Evolutionary conservation across 1,140 invertebrate species (phyloP).

Genomic region (Drosophila leontia): DNA sequence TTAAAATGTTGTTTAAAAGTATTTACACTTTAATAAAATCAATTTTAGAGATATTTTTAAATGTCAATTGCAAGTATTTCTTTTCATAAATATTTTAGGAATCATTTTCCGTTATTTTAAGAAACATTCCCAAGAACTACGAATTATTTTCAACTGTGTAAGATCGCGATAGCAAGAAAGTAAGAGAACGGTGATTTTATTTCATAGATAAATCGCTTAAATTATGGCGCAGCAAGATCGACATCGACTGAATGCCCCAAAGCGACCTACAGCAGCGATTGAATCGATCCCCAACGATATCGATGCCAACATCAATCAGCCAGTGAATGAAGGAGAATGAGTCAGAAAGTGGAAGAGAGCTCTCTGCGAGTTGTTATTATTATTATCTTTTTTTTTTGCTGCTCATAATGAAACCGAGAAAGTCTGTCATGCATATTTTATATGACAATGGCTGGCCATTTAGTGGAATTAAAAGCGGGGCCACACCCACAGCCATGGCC

Average conservation of each 20-base stretch:
- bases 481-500: constrained; percentile 25
- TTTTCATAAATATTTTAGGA: no score
- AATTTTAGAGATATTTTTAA: no score
- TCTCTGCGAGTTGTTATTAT: constrained; percentile 12
- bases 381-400: background rate
- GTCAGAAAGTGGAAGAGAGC: constrained; percentile 14
- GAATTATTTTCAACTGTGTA: background rate
- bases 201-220: constrained; percentile 84
- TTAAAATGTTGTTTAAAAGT: background rate
- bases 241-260: constrained; percentile 68
- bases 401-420: constrained; percentile 48
- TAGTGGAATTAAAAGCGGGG: constrained; percentile 72
- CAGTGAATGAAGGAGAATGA: constrained; percentile 37
- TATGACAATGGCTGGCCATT: constrained; percentile 67
- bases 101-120: no score
- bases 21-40: background rate
- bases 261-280: constrained; percentile 79
- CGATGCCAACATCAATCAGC: constrained; percentile 67
- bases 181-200: constrained; percentile 75
- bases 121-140: no score
- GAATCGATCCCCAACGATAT: constrained; percentile 67
- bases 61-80: no score
- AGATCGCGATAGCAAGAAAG: constrained; percentile 34
- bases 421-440: constrained; percentile 77
- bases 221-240: constrained; percentile 75